Evolutionary conservation across 2,888 invertebrate species (phyloP), one percentile per base, ranked within the genome.

Genomic region (Ommatoiulus sabulosus): DNA sequence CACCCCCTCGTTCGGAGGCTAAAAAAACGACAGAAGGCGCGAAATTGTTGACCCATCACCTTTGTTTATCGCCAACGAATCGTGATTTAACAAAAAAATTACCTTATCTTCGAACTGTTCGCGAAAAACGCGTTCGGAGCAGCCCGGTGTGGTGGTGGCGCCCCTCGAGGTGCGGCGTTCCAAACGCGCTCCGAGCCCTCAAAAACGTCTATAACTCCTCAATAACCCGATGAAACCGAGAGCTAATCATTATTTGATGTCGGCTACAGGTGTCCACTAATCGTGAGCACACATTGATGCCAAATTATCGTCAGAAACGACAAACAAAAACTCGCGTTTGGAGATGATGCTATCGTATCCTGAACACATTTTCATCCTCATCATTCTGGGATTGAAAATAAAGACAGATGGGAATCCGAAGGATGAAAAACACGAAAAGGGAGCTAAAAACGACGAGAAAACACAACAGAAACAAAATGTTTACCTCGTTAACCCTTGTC

Each of bases 21-120:
- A 57, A 57, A 57, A 57, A 57, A 12, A 17, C 57, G 17, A 57
- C 57, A 57, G 57, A 57, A 57, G 57, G 57, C 17, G 4, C 4
- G 15, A 57, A 57, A 57, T 57, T 57, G 57, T 57, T 57, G 57
- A 57, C 57, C 57, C 57, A 57, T 57, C 57, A 57, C 57, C 57
- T 57, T 57, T 0, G 57, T 57, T 57, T 57, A 57, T 57, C 57
- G 15, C 17, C 57, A 15, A 57, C 57, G 57, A 57, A 57, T 57
- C 57, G 17, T 57, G 12, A 57, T 57, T 57, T 57, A 57, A 57
- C 57, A 17, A 57, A 57, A 57, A 57, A 57, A 17, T 57, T 17
- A 57, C 57, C 57, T 57, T 57, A 57, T 57, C 57, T 57, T 57
- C 57, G 57, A 57, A 17, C 15, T 5, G 57, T 12, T 12, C 17